These are phyloP conservation scores for Drosophila acutilabella DNA, from an alignment of 2,888 invertebrate species.

Conservation along the genomic window DNA sequence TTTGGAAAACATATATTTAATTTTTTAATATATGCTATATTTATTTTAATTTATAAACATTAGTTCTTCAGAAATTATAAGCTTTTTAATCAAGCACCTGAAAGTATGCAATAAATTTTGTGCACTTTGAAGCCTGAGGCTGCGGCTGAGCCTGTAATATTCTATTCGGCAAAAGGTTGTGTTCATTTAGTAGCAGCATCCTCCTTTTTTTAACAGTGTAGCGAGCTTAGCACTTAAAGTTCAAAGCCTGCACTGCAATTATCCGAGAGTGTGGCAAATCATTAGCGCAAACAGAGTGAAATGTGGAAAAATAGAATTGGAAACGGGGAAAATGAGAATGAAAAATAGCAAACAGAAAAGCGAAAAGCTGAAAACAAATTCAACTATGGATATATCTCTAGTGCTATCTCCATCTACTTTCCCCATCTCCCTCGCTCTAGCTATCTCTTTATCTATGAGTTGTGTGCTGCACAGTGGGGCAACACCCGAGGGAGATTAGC, in stretches of 20 bases:
- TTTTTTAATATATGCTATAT: too few relatives aligned
- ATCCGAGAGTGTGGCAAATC: conserved; percentile 48
- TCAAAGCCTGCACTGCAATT: conserved; percentile 56
- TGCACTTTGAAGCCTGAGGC: too few relatives aligned
- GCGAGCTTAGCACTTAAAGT: conserved; percentile 28
- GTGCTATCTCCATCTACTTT: neutral
- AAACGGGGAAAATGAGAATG: neutral
- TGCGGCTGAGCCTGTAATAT: too few relatives aligned
- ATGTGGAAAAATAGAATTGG: conserved; percentile 5
- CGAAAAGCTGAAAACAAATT: conserved; percentile 22
- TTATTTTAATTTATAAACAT: too few relatives aligned
- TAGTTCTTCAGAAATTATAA: too few relatives aligned
- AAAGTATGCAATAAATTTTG: too few relatives aligned
- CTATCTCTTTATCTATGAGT: conserved; percentile 13
- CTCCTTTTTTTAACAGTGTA: neutral
- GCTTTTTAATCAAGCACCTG: too few relatives aligned
- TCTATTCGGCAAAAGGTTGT: too few relatives aligned
- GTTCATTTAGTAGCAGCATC: neutral
- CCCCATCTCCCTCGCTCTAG: neutral
- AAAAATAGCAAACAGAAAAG: conserved; percentile 10
- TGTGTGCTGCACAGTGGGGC: conserved; percentile 8
- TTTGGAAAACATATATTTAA: too few relatives aligned
- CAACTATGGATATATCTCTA: conserved; percentile 20
- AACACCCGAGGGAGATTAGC: conserved; percentile 30
- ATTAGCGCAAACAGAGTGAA: conserved; percentile 24